Evolutionary conservation across 2,797 vertebrate species (phyloP).

Genomic region (Tinamus major): DNA sequence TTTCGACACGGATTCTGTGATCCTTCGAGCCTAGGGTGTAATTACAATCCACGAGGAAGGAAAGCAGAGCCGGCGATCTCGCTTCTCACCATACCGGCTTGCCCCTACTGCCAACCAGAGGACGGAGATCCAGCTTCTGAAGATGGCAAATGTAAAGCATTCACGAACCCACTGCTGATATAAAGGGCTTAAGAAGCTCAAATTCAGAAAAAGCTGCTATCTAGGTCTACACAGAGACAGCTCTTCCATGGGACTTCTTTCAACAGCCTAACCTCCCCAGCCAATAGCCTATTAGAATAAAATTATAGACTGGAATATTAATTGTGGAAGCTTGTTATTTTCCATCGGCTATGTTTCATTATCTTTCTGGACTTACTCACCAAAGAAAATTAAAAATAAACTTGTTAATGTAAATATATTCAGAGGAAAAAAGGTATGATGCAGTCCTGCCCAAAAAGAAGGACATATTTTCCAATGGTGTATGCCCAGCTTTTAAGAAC

Average conservation of each 20-base stretch:
- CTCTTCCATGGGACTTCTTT: background rate
- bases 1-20: background rate
- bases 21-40: conserved; percentile 1
- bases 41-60: conserved; percentile 5
- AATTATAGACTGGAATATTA: background rate
- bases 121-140: background rate
- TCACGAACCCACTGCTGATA: conserved; percentile 10
- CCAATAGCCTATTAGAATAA: background rate
- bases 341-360: background rate
- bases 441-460: background rate
- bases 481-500: no score
- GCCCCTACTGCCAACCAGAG: background rate
- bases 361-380: background rate
- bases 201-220: background rate
- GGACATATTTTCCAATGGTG: background rate
- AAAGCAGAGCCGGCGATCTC: background rate
- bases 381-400: background rate
- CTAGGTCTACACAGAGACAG: background rate
- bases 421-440: background rate
- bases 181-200: conserved; percentile 11
- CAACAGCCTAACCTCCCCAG: background rate
- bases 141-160: background rate
- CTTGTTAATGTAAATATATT: background rate
- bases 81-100: background rate
- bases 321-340: background rate